Percentiles rank a stretch among this genome's conserved stretches.
Evolutionary conservation across 2,888 invertebrate species (phyloP).

Genomic region (Lamellibrachia columna): DNA sequence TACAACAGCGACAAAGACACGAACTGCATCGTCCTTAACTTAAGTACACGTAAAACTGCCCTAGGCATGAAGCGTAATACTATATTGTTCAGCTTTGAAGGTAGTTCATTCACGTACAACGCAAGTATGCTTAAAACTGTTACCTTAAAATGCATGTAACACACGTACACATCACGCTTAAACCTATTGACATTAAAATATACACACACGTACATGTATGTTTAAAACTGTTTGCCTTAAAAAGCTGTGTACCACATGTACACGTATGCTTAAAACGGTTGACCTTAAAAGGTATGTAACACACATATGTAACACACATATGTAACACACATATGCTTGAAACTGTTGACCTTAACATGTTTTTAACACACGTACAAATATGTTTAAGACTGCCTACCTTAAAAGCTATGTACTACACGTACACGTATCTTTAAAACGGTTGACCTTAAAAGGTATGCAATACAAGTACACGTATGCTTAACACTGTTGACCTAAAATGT

Average conservation of each 20-base stretch:
- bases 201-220: neutral
- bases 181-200: too few species aligned
- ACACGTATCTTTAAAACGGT: neutral
- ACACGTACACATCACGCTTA: neutral
- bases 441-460: neutral
- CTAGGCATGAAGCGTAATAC: too few species aligned
- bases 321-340: neutral
- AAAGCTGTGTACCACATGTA: too few species aligned
- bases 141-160: neutral
- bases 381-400: neutral
- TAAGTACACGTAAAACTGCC: neutral
- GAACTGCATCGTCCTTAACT: constrained; percentile 9
- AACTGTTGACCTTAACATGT: too few species aligned
- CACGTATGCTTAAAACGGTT: neutral
- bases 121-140: neutral
- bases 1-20: neutral
- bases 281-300: neutral
- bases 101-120: neutral
- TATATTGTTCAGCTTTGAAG: neutral
- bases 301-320: neutral
- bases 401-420: too few species aligned
- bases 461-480: neutral
- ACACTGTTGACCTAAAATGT: neutral
- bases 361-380: neutral
- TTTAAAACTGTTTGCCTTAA: neutral